Base-by-base conservation (phyloP, 2,113 vertebrate species). In the Pungitius pungitius region DNA sequence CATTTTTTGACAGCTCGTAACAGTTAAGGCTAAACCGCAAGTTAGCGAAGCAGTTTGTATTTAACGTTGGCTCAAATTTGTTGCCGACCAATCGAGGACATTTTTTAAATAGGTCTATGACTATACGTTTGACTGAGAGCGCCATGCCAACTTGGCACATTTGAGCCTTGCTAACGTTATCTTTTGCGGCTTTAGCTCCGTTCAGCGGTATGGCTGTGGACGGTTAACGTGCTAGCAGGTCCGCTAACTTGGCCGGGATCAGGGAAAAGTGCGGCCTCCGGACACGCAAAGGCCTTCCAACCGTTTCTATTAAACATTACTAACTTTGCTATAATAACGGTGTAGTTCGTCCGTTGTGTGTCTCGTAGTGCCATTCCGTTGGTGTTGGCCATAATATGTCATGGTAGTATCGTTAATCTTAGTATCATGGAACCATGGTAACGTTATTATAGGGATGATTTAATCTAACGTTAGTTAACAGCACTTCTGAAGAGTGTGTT, bases 241-340 rank as follows among this genome's bases (percentile, higher is more conserved):
- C 37, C 43, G 81, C 83, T 82, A 89, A 72, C 81, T 85, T 85
- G 67, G 60, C 79, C 87, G 82, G 78, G 81, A 89, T 73, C 73
- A 80, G 84, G 66, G 77, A 49, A 63, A 84, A 79, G 65, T 66
- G 81, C 81, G 90, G 89, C 87, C 88, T 90, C 82, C 73, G 51
- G 6, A 52, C 78, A 65, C 45, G 63, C 37, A 62, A 83, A 87
- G 79, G 84, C 84, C 84, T 73, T 66, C 60, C 67, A 80, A 76
- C 73, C 64, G 45, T 75, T 84, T 82, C 79, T 62, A 37, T 78
- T 7, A 35, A 35, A 35, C 33, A 6, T 7, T 7, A 7, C 33
- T 35, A 35, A 35, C 33, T 5, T 7, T 7, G 62, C 74, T 78
- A 51, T 40, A n/a, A 65, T 37, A 57, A 40, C 27, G 58, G 15